phyloP scores from a whole-genome alignment of 92 coral and sea anemone genomes.

The Ricordea florida region DNA sequence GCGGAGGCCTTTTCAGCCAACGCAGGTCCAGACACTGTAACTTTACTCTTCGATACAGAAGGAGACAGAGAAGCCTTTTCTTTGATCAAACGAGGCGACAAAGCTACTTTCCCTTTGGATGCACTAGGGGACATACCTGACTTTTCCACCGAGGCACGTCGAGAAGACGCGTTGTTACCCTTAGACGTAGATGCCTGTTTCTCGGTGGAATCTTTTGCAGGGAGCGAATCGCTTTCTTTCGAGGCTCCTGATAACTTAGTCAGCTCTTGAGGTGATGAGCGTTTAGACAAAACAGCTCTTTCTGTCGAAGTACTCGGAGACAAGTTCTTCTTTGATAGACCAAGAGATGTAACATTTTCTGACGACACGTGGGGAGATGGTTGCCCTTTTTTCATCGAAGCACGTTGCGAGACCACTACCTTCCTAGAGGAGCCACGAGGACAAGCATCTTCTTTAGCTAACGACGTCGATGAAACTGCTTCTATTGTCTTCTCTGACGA shows the following conservation, averaged over 20 bases:
- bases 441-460: neutral
- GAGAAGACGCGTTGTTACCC: neutral
- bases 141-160: neutral
- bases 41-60: neutral
- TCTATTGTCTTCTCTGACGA: neutral
- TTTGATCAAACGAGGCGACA: neutral
- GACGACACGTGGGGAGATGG: neutral
- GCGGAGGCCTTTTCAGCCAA: neutral
- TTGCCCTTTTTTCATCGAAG: neutral
- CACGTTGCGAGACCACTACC: slow-evolving; percentile 11
- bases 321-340: neutral
- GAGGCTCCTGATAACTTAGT: neutral
- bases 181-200: neutral
- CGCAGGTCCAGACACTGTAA: neutral
- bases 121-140: neutral
- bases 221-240: neutral
- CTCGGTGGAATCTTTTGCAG: neutral
- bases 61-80: neutral
- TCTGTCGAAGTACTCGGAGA: slow-evolving; percentile 1
- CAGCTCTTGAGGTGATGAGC: neutral
- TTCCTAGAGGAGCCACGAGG: slow-evolving; percentile 35
- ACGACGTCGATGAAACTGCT: neutral
- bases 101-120: neutral
- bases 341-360: neutral
- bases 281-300: neutral